These are phyloP conservation scores for Oryzias curvinotus DNA, from an alignment of 2,113 vertebrate genomes.

Conservation along the genomic window DNA sequence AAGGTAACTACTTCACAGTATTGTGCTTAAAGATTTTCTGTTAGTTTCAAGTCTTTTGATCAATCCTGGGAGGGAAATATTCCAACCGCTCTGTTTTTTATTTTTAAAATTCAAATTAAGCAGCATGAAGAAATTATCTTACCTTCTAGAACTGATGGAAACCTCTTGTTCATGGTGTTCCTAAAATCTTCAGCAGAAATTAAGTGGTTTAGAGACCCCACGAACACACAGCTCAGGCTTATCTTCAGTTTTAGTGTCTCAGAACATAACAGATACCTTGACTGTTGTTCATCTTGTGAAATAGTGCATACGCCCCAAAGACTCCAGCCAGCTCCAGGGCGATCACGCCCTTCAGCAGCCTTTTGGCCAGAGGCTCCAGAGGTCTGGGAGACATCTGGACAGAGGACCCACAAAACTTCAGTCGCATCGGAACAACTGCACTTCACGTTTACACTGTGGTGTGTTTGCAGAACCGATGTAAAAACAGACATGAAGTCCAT, in stretches of 20 bases:
- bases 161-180: slow-evolving; percentile 75
- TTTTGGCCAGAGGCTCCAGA: slow-evolving; percentile 52
- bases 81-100: neutral
- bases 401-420: neutral
- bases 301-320: slow-evolving; percentile 70
- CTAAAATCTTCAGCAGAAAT: slow-evolving; percentile 79
- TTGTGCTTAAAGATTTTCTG: too few relatives aligned
- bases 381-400: slow-evolving; percentile 55
- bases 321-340: slow-evolving; percentile 71
- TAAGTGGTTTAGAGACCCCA: neutral
- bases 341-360: slow-evolving; percentile 72
- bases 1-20: too few relatives aligned
- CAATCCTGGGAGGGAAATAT: too few relatives aligned
- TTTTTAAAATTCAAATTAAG: neutral
- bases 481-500: too few relatives aligned
- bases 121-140: neutral
- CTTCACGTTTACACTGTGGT: too few relatives aligned
- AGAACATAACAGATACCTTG: slow-evolving; percentile 55
- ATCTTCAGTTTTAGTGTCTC: neutral
- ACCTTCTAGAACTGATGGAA: slow-evolving; percentile 84
- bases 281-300: slow-evolving; percentile 72
- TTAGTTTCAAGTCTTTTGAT: too few relatives aligned
- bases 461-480: too few relatives aligned
- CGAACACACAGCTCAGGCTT: neutral
- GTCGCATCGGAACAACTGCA: too few relatives aligned